Evolutionary conservation across 1,140 invertebrate species (phyloP).

Genomic region (Drosophila oshimai): DNA sequence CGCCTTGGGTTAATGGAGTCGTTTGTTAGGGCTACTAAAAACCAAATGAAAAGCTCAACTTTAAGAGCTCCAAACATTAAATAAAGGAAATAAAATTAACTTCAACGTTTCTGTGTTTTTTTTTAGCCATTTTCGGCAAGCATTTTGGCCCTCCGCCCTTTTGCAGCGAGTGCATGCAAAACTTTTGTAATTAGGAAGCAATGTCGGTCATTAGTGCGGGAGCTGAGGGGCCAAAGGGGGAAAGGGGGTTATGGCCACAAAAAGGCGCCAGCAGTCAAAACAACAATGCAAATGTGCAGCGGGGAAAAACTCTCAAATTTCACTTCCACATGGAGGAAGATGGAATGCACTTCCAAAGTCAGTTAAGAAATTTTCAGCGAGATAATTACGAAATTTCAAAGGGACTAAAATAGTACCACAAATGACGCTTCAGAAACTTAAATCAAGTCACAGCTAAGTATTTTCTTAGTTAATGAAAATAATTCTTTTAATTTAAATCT

Average conservation of each 20-base stretch:
- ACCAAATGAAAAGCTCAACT: constrained; percentile 52
- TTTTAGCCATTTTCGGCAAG: constrained; percentile 13
- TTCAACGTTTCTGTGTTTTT: constrained; percentile 40
- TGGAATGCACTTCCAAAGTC: constrained; percentile 25
- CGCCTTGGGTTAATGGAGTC: constrained; percentile 62
- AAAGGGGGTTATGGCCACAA: constrained; percentile 24
- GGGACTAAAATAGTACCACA: not conserved
- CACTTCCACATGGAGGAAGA: constrained; percentile 6
- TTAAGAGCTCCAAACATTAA: constrained; percentile 64
- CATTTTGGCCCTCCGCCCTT: constrained; percentile 8
- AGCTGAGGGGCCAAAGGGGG: not conserved
- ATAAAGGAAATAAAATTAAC: constrained; percentile 76
- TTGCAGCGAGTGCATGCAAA: constrained; percentile 67
- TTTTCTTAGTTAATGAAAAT: no score
- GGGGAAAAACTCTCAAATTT: constrained; percentile 3
- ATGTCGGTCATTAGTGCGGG: constrained; percentile 72
- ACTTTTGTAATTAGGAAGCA: constrained; percentile 80
- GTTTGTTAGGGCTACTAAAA: constrained; percentile 49
- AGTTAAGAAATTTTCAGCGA: not conserved
- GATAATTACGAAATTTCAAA: constrained; percentile 10
- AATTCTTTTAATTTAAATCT: no score
- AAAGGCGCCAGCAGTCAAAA: constrained; percentile 70
- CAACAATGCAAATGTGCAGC: constrained; percentile 71
- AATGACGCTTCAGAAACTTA: not conserved
- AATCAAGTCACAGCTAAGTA: not conserved